Conservation (phyloP, 2,888 invertebrate genomes). For the Pristionchus arcanus region DNA sequence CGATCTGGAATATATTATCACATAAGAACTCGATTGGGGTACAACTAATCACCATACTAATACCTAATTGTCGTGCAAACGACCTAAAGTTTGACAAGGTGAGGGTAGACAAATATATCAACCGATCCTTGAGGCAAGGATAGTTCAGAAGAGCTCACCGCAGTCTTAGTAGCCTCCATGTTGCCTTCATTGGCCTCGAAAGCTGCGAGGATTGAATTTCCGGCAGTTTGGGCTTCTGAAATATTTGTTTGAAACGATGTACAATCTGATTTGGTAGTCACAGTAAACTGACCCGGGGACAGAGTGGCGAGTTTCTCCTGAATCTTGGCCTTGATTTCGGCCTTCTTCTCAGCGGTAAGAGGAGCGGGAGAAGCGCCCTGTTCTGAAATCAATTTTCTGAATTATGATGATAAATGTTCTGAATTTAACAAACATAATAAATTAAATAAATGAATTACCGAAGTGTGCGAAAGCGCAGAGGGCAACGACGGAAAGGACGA, state of each 20-base stretch:
- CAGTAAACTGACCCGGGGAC: not conserved
- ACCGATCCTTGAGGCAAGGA: too few species aligned
- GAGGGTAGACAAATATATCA: too few species aligned
- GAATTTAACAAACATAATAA: too few species aligned
- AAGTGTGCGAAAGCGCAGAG: not conserved
- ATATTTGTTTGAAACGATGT: not conserved
- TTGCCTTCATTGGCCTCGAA: conserved; percentile 36
- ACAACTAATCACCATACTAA: too few species aligned
- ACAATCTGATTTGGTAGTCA: not conserved
- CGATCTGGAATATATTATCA: not conserved
- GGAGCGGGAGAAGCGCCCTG: not conserved
- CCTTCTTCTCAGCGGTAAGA: not conserved
- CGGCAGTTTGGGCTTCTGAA: conserved; percentile 18
- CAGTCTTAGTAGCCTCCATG: conserved; percentile 15
- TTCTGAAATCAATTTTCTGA: not conserved
- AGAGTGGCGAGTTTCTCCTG: conserved; percentile 36
- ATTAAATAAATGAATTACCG: not conserved
- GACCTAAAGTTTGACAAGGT: too few species aligned
- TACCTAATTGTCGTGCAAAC: too few species aligned
- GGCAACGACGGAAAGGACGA: not conserved
- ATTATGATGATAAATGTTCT: too few species aligned
- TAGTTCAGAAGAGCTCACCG: not conserved
- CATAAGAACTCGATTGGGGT: too few species aligned
- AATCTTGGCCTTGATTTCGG: conserved; percentile 28
- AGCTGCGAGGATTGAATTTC: not conserved